Evolutionary conservation across 2,113 vertebrate genomes (phyloP), one percentile per base, ranked within the genome.

Genomic region (Callionymus lyra): DNA sequence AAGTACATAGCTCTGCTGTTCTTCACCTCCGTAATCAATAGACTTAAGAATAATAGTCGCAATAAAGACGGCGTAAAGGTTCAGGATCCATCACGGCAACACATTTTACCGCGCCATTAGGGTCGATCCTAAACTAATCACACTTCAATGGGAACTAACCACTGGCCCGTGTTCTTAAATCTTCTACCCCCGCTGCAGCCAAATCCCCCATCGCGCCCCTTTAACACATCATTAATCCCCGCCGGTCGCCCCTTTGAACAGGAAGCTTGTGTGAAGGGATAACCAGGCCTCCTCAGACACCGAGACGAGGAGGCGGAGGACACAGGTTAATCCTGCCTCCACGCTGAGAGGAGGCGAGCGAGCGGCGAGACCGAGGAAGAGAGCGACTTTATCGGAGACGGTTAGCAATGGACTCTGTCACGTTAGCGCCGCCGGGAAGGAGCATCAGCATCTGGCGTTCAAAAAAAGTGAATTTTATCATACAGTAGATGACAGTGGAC

Each of bases 381-480:
- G 52, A 43, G 61, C 27, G 44, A 61, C 58, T 75, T 74, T 59
- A 72, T 61, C 46, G 65, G 56, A 62, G 79, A 71, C 74, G 69
- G 72, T 80, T 79, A 80, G 77, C 58, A 65, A 74, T 77, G 34
- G 59, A 40, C 72, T 74, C 54, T 46, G 70, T 76, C 70, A 59
- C 43, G 4, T 50, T 68, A 74, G 74, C 40, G 58, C 70, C 74
- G 77, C 61, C 56, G 38, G 72, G 72, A 76, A 8, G 8, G 53
- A 64, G 68, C 68, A 73, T 77, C 72, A 76, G 68, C 76, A 80
- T 80, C 79, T 77, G 79, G 76, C 74, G 65, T 68, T 80, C 74
- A 82, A 82, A 77, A 70, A n/a, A n/a, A n/a, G n/a, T n/a, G n/a
- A n/a, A n/a, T n/a, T n/a, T n/a, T n/a, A n/a, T n/a, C n/a, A n/a